Conservation (phyloP, 2,797 vertebrate species). For the Halcyon leucocephala region DNA sequence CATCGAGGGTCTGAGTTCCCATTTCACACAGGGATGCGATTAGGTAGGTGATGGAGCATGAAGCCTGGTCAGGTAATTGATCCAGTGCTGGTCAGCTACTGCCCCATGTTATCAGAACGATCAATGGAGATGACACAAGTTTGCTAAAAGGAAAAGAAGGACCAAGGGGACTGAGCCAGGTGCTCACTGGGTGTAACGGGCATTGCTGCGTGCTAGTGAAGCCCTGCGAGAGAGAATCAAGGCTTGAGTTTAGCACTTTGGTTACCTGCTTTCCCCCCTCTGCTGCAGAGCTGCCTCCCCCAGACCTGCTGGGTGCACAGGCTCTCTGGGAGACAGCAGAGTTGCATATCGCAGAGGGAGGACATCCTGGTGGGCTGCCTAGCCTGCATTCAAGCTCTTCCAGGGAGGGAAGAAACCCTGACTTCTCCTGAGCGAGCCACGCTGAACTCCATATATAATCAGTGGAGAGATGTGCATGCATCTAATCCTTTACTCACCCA, state of each 20-base stretch:
- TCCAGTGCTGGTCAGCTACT: neutral
- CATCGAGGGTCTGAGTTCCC: neutral
- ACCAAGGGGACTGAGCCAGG: fast-evolving
- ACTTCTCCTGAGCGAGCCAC: neutral
- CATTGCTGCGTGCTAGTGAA: neutral
- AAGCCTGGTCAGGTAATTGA: neutral
- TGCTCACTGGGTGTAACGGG: neutral
- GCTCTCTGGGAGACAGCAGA: neutral
- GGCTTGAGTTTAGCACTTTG: neutral
- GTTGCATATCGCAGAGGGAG: neutral
- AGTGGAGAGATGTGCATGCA: neutral
- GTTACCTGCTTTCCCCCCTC: neutral
- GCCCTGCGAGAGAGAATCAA: neutral
- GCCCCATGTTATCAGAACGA: neutral
- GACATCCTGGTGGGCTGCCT: neutral
- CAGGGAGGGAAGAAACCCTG: neutral
- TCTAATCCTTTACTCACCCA: neutral
- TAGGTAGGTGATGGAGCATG: neutral
- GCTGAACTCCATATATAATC: neutral
- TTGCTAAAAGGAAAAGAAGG: neutral
- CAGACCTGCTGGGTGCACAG: neutral
- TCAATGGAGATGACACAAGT: neutral
- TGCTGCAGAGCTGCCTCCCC: neutral
- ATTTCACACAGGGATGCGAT: neutral
- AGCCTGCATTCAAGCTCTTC: neutral